A percentile compares a stretch with the other conserved stretches of the same genome.
Evolutionary conservation across 2,888 invertebrate genomes (phyloP).

Genomic region (Dasypogon diadema): DNA sequence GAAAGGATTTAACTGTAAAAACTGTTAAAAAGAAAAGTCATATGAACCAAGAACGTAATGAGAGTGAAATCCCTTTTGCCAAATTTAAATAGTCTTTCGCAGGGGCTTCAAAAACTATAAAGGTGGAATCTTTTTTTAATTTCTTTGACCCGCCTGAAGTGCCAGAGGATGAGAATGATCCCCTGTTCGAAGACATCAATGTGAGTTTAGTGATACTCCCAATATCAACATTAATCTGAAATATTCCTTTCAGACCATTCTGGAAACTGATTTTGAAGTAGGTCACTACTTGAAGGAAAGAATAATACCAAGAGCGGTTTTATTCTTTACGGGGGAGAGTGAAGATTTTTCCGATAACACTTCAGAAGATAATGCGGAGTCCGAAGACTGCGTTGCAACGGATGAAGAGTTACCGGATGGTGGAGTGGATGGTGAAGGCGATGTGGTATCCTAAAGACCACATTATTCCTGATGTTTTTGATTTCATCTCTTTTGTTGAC

Average conservation of each 20-base stretch:
- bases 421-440: slow-evolving; percentile 11
- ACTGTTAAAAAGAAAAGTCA: slow-evolving; percentile 59
- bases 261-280: slow-evolving; percentile 91
- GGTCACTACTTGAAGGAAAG: slow-evolving; percentile 97
- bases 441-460: neutral
- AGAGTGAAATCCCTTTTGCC: too few relatives aligned
- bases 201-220: slow-evolving; percentile 55
- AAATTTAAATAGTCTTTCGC: too few relatives aligned
- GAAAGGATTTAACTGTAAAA: slow-evolving; percentile 86
- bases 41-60: slow-evolving; percentile 27
- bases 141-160: slow-evolving; percentile 83
- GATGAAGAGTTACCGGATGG: slow-evolving; percentile 27
- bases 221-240: slow-evolving; percentile 61
- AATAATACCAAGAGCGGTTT: slow-evolving; percentile 92
- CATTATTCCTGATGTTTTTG: neutral
- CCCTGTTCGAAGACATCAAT: slow-evolving; percentile 62
- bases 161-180: slow-evolving; percentile 62
- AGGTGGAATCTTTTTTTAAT: slow-evolving; percentile 90
- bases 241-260: slow-evolving; percentile 59
- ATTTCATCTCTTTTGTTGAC: neutral
- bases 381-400: slow-evolving; percentile 21
- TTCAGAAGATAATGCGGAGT: slow-evolving; percentile 47
- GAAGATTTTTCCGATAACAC: slow-evolving; percentile 68
- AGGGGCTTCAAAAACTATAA: slow-evolving; percentile 73
- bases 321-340: slow-evolving; percentile 93